phyloP scores from a whole-genome alignment of 2,888 invertebrate species.

The Cataglyphis livida region DNA sequence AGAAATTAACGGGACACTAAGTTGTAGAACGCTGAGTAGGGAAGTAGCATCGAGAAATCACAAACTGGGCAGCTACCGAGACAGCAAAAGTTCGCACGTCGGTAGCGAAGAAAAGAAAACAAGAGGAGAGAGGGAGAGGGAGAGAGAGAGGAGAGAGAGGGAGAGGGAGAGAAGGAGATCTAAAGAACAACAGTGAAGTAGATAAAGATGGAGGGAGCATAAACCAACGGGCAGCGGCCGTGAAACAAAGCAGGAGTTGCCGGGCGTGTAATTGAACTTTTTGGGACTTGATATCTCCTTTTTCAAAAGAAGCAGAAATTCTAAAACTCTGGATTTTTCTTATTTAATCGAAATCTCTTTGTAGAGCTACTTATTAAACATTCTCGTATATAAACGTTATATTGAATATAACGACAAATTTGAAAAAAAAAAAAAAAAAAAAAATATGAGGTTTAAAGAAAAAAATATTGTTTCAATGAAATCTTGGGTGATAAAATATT shows the following conservation, averaged over 20 bases:
- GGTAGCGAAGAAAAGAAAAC: conserved; percentile 52
- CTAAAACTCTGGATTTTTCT: conserved; percentile 69
- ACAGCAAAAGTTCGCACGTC: conserved; percentile 55
- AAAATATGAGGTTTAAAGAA: background rate
- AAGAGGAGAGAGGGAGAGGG: background rate
- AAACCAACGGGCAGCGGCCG: conserved; percentile 83
- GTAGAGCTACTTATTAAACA: conserved; percentile 41
- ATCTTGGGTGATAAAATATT: background rate
- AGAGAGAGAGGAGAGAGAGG: conserved; percentile 61
- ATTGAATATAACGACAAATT: conserved; percentile 14
- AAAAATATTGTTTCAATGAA: background rate
- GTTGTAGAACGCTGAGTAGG: conserved; percentile 62
- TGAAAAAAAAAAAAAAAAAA: background rate
- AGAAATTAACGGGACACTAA: conserved; percentile 80
- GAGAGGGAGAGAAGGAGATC: conserved; percentile 21
- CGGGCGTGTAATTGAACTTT: conserved; percentile 85
- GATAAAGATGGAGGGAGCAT: conserved; percentile 59
- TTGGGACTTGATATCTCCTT: conserved; percentile 75
- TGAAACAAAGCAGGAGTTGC: conserved; percentile 85
- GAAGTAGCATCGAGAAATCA: conserved; percentile 64
- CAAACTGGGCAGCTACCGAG: conserved; percentile 54
- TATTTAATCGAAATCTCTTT: conserved; percentile 75
- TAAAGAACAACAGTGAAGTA: conserved; percentile 47
- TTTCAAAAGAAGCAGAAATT: conserved; percentile 72
- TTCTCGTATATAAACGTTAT: conserved; percentile 34